Base-by-base conservation (phyloP, 2,888 invertebrate species). In the Lomographa bimaculata region DNA sequence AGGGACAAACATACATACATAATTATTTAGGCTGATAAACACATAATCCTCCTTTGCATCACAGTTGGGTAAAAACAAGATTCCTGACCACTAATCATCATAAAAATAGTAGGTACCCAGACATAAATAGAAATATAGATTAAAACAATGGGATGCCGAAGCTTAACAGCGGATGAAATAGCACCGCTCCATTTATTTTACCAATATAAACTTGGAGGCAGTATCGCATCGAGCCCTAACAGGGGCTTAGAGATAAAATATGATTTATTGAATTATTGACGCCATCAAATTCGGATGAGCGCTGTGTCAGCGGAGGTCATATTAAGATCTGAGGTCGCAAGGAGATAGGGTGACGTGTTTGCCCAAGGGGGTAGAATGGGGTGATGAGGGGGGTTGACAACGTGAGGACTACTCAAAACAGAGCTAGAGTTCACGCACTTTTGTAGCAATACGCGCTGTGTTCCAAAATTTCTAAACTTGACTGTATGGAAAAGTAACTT, bases 261-360 rank as follows among this genome's bases (percentile, higher is more conserved):
- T 40, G 51, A 54, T 49, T 47, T 45, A 46, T 54, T 49, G 45
- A 49, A 52, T 46, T 51, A 49, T 50, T 47, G 43, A 47, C 43
- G 48, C 39, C 46, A 47, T 50, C 47, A 49, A 47, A 50, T 38
- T 53, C 38, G 42, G 38, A 38, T 47, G 45, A 48, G 39, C 37
- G 47, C 46, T 30, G 39, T 47, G 46, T 46, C 49, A 53, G 49
- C 44, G 38, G 46, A 55, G 46, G 54, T 56, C 53, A 59, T 58
- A 55, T 52, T 60, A 54, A 53, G 54, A 51, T 46, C 48, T 33
- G 50, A 54, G 54, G 53, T 50, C 42, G 46, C 44, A 50, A 50
- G 48, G 46, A 49, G 50, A 30, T 34, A 40, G 46, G 37, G 39
- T 50, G 47, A 38, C 47, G 41, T 61, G 60, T 69, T 67, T 63